These are phyloP conservation scores for Danio jaintianensis DNA, from an alignment of 2,797 vertebrate genomes.

Conservation along the genomic window DNA sequence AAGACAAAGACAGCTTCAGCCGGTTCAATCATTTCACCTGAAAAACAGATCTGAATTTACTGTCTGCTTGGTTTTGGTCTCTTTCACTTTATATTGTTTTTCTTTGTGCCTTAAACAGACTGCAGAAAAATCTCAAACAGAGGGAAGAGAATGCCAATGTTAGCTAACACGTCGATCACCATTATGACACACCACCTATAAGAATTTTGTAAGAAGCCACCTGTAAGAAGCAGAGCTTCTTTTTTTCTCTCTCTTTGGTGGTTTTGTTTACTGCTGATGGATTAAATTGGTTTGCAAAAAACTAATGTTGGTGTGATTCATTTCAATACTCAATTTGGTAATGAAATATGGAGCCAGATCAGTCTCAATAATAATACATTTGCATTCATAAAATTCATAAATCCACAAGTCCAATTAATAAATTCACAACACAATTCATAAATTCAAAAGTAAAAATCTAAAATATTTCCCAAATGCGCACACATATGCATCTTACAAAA, in stretches of 20 bases:
- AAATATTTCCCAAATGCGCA: too few species aligned
- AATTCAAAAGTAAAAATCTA: too few species aligned
- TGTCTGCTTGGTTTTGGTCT: constrained; percentile 9
- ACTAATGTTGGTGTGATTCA: background rate
- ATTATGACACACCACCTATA: background rate
- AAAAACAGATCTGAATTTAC: constrained; percentile 7
- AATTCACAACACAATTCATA: too few species aligned
- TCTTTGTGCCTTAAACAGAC: background rate
- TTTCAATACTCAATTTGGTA: background rate
- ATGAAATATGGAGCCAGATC: too few species aligned
- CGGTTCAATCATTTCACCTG: background rate
- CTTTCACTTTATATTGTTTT: background rate
- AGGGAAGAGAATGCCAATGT: background rate
- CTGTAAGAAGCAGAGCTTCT: background rate
- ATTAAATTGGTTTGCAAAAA: constrained; percentile 42
- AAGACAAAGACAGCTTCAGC: constrained; percentile 26
- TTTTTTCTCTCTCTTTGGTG: constrained; percentile 7
- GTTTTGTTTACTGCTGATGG: constrained; percentile 48
- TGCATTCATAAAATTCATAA: too few species aligned
- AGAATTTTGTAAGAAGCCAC: too few species aligned
- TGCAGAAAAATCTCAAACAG: background rate
- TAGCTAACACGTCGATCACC: background rate
- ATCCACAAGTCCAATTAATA: too few species aligned
- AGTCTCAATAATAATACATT: too few species aligned
- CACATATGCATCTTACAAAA: too few species aligned